A percentile compares a stretch with the other conserved stretches of the same genome.
Conservation (phyloP, 2,797 vertebrate species). For the Sandelia bainsii region DNA sequence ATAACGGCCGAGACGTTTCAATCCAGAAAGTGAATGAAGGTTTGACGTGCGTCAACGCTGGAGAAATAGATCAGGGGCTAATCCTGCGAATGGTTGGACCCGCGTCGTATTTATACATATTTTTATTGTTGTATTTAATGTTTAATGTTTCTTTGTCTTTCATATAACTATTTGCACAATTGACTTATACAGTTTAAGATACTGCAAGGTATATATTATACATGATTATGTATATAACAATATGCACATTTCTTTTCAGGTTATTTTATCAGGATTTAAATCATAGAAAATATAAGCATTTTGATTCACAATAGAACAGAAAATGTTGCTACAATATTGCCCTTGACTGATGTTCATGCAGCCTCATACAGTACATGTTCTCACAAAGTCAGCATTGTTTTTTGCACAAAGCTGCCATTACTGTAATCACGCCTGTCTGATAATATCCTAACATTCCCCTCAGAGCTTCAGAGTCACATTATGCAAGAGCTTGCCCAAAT, state of each 20-base stretch:
- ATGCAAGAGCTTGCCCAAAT: slow-evolving; percentile 54
- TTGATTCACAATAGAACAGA: background rate
- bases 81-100: too few species aligned
- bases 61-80: too few species aligned
- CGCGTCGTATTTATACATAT: too few species aligned
- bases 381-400: slow-evolving; percentile 47
- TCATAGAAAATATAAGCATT: background rate
- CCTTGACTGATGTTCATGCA: background rate
- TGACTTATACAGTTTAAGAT: too few species aligned
- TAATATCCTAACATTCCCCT: slow-evolving; percentile 30
- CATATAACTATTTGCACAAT: too few species aligned
- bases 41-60: too few species aligned
- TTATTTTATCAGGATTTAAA: background rate
- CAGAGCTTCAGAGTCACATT: slow-evolving; percentile 48
- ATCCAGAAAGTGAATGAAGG: too few species aligned
- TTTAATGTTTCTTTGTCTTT: too few species aligned
- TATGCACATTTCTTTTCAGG: background rate
- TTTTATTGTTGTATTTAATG: too few species aligned
- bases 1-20: too few species aligned
- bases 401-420: slow-evolving; percentile 44
- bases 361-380: slow-evolving; percentile 4
- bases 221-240: too few species aligned
- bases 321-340: background rate
- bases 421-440: slow-evolving; percentile 20
- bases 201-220: too few species aligned